Evolutionary conservation across 2,113 vertebrate genomes (phyloP), one percentile per base, ranked within the genome.

Genomic region (Tauraco erythrolophus): DNA sequence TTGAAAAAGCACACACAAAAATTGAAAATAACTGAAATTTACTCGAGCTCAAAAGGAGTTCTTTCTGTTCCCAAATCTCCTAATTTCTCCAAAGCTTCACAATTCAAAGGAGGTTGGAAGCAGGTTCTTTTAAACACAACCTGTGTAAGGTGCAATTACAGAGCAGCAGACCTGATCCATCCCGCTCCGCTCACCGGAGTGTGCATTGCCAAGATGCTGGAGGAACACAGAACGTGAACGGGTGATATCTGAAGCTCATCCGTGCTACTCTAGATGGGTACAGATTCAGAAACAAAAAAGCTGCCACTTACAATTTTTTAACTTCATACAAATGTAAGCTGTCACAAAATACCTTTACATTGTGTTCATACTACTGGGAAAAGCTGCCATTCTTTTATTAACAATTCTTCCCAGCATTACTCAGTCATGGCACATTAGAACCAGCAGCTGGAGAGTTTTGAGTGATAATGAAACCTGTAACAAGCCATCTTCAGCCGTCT

Each of bases 381-480:
- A 97, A 95, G 85, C 96, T 96, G 97, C 92, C 97, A 97, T 94
- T 97, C 98, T 97, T 98, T 97, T 95, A 98, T 97, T 98, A 98
- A 98, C 98, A 98, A 97, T 83, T 98, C 97, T 97, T 97, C 66
- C 97, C 96, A 83, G 97, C 98, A 98, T 98, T 98, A 98, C 98
- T 98, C 98, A 98, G 98, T 98, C 98, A 97, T 64, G 97, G 98
- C 97, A 98, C 98, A 98, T 98, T 98, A 98, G 97, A 98, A 98
- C 95, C 97, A 98, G 98, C 98, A 98, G 98, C 98, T 98, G 98
- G 98, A 99, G 98, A 98, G 98, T 98, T 98, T 14, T 94, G 98
- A 98, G 98, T 98, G 98, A 98, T 99, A 98, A 99, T 98, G 98
- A 99, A 98, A 98, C 98, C 98, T 98, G 98, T 98, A 98, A 98